Evolutionary conservation across 2,888 invertebrate genomes (phyloP).

Genomic region (Andrena camellia): DNA sequence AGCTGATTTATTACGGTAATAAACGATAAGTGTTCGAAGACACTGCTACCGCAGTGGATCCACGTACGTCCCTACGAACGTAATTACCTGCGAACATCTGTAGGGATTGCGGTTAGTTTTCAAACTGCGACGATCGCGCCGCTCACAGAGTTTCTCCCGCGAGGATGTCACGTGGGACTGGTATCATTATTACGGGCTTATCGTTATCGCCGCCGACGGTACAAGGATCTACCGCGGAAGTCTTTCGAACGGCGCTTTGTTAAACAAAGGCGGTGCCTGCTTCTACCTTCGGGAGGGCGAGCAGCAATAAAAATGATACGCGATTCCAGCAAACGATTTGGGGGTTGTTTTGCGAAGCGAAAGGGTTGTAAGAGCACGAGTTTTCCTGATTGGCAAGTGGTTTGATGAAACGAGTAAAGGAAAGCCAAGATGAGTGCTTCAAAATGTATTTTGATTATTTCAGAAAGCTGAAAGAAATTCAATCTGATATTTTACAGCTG

Average conservation of each 20-base stretch:
- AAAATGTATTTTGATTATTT: no score
- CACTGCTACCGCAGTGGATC: constrained; percentile 47
- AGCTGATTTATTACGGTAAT: constrained; percentile 65
- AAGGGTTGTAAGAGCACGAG: neutral
- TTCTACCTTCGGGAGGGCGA: constrained; percentile 20
- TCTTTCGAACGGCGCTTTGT: constrained; percentile 54
- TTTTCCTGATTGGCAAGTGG: no score
- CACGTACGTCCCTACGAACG: constrained; percentile 46
- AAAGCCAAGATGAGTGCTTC: no score
- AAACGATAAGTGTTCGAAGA: constrained; percentile 69
- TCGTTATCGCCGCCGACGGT: constrained; percentile 68
- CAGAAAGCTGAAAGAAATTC: no score
- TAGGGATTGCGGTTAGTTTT: constrained; percentile 66
- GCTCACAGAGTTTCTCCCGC: constrained; percentile 46
- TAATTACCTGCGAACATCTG: constrained; percentile 66
- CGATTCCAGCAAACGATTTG: neutral
- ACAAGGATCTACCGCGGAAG: constrained; percentile 62
- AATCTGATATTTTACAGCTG: no score
- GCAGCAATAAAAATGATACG: neutral
- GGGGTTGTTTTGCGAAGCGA: neutral
- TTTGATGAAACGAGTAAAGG: no score
- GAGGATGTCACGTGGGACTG: constrained; percentile 67
- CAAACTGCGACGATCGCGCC: constrained; percentile 36
- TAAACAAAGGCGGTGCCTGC: constrained; percentile 42
- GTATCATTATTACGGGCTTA: constrained; percentile 71